Evolutionary conservation across 2,797 vertebrate genomes (phyloP).

Genomic region (Thripadectes ignobilis): DNA sequence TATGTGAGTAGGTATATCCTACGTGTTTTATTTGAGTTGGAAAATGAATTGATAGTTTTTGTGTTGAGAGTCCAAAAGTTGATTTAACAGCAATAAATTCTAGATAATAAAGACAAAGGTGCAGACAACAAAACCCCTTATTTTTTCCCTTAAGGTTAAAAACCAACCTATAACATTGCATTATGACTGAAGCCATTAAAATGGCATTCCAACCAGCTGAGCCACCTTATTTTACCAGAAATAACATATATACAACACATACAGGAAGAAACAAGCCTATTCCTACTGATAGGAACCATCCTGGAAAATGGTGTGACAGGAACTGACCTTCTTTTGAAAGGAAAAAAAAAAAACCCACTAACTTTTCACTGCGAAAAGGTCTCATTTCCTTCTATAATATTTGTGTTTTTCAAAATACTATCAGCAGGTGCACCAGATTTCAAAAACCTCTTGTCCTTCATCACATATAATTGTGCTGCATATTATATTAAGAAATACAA

Average conservation of each 20-base stretch:
- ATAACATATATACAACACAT: not conserved
- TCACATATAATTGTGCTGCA: constrained; percentile 72
- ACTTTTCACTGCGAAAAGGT: constrained; percentile 50
- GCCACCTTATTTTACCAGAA: not conserved
- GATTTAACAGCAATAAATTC: not conserved
- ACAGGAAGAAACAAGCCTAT: not conserved
- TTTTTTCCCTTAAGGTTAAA: not conserved
- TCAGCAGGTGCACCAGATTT: constrained; percentile 75
- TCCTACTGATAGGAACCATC: not conserved
- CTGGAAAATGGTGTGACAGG: not conserved
- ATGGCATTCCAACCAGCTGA: constrained; percentile 27
- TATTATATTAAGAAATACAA: constrained; percentile 76
- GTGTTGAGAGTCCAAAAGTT: not conserved
- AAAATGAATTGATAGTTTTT: not conserved
- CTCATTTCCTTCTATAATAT: constrained; percentile 63
- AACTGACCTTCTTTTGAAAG: constrained; percentile 32
- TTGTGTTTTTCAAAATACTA: constrained; percentile 69
- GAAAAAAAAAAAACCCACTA: constrained; percentile 3
- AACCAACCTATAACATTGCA: not conserved
- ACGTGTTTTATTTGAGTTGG: not conserved
- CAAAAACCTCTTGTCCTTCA: constrained; percentile 76
- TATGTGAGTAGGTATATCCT: not conserved
- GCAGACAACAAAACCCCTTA: not conserved
- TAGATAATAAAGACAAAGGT: constrained; percentile 6
- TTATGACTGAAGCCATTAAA: not conserved